phyloP scores from a whole-genome alignment of 2,113 vertebrate genomes.

The Thomomys bottae region DNA sequence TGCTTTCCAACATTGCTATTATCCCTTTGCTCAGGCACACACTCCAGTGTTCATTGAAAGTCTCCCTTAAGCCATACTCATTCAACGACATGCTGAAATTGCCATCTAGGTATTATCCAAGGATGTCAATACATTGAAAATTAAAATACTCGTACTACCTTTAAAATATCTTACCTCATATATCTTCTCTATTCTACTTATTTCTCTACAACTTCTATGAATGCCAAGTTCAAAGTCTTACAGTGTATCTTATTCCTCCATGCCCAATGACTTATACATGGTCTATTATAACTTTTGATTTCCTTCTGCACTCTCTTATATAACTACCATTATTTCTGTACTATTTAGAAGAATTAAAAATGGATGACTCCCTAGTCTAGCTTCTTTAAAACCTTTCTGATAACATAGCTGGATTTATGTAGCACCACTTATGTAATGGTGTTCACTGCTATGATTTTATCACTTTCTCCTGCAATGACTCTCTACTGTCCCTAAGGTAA shows the following conservation, averaged over 20 bases:
- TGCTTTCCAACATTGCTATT: background rate
- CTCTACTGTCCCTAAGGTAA: background rate
- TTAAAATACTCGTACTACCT: background rate
- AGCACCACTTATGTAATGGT: no score
- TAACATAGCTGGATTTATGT: background rate
- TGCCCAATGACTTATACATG: background rate
- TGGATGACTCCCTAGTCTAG: background rate
- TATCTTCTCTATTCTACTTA: background rate
- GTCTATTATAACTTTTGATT: background rate
- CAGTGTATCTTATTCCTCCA: background rate
- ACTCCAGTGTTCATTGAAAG: background rate
- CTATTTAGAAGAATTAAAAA: background rate
- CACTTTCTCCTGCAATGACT: background rate
- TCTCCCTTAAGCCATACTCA: background rate
- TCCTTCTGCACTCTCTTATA: background rate
- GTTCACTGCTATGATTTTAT: background rate
- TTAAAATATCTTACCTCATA: background rate
- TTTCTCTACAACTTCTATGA: background rate
- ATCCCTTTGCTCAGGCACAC: background rate
- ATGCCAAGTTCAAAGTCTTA: background rate
- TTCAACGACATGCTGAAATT: background rate
- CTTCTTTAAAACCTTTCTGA: background rate
- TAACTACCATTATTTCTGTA: background rate
- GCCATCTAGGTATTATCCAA: background rate
- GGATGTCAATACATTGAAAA: constrained; percentile 18